These are phyloP conservation scores for Gobio gobio DNA, from an alignment of 2,113 vertebrate species.

Conservation along the genomic window DNA sequence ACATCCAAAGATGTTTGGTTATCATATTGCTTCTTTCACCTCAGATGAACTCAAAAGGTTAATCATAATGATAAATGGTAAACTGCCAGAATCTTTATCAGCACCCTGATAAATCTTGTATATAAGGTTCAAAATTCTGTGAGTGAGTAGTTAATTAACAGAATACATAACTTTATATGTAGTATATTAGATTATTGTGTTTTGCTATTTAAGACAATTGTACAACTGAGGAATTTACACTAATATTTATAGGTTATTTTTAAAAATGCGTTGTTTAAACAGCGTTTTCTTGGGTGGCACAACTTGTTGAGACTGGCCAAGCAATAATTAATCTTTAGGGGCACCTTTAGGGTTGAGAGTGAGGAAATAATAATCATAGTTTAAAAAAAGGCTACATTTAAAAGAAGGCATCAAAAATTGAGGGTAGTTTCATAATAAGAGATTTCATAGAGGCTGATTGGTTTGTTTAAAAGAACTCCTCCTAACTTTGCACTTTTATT, in stretches of 20 bases:
- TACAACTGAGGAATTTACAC: not conserved
- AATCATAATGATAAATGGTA: not conserved
- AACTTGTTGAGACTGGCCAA: no score
- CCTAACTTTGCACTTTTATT: conserved; percentile 35
- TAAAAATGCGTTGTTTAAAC: not conserved
- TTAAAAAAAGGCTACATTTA: not conserved
- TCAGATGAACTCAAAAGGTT: not conserved
- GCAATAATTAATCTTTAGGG: not conserved
- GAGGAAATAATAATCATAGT: not conserved
- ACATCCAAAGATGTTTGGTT: not conserved
- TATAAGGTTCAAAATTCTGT: not conserved
- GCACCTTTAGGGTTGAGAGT: not conserved
- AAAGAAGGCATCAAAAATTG: not conserved
- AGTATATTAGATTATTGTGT: not conserved
- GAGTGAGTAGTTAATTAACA: not conserved
- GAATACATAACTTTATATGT: not conserved
- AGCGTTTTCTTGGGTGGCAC: no score
- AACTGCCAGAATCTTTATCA: conserved; percentile 2
- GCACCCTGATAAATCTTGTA: not conserved
- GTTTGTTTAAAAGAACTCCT: conserved; percentile 32
- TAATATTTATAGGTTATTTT: not conserved
- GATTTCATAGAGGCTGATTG: conserved; percentile 15
- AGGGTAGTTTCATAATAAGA: conserved; percentile 14
- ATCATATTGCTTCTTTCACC: not conserved
- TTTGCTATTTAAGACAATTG: not conserved